These are phyloP conservation scores for Anseranas semipalmata DNA, from an alignment of 2,113 vertebrate genomes.

Conservation along the genomic window DNA sequence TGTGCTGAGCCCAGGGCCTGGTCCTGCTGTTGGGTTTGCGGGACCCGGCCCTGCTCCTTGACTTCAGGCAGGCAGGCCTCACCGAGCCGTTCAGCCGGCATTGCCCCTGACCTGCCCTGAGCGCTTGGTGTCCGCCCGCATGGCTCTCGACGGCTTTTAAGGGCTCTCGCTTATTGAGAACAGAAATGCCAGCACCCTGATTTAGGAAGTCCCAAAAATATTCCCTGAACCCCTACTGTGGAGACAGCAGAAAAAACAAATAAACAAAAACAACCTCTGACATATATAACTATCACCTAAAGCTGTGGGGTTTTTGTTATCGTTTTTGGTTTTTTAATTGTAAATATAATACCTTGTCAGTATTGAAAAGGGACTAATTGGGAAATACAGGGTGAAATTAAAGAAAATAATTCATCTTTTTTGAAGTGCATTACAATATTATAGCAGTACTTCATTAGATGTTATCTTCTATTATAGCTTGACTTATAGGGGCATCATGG, in stretches of 20 bases:
- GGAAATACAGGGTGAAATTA: neutral
- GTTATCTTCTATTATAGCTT: neutral
- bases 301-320: neutral
- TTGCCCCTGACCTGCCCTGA: neutral
- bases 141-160: neutral
- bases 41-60: neutral
- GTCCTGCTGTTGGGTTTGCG: neutral
- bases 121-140: neutral
- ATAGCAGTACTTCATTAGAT: neutral
- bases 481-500: neutral
- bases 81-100: neutral
- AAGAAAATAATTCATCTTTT: neutral
- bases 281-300: neutral
- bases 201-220: neutral
- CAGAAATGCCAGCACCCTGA: neutral
- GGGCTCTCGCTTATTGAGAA: neutral
- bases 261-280: neutral
- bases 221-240: neutral
- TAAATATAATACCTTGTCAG: neutral
- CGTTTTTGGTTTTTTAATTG: neutral
- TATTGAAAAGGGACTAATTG: neutral
- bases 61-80: neutral
- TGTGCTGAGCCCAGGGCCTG: neutral
- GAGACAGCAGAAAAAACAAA: neutral
- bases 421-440: accelerated